Conservation (phyloP, 2,113 vertebrate genomes). For the Burhinus oedicnemus region DNA sequence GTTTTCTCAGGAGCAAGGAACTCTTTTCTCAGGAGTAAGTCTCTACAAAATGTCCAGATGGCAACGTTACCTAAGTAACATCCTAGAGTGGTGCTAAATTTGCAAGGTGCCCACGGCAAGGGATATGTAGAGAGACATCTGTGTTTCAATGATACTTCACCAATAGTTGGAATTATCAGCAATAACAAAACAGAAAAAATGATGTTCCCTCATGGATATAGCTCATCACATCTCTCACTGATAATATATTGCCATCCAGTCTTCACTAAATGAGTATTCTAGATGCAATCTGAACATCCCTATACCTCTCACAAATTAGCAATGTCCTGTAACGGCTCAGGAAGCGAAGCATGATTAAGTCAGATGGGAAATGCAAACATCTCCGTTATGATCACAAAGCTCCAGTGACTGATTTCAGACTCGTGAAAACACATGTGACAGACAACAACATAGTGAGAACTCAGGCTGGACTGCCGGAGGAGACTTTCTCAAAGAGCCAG, state of each 20-base stretch:
- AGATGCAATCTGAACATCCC: not conserved
- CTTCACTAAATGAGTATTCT: not conserved
- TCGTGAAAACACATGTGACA: not conserved
- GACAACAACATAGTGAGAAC: not conserved
- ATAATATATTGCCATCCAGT: not conserved
- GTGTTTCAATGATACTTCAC: not conserved
- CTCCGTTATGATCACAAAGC: not conserved
- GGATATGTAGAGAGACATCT: not conserved
- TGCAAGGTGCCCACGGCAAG: not conserved
- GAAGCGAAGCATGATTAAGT: not conserved
- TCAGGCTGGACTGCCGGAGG: not conserved
- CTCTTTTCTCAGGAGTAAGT: not conserved
- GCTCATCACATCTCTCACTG: not conserved
- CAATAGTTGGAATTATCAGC: not conserved
- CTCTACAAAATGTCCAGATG: not conserved
- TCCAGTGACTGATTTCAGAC: not conserved
- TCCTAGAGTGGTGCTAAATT: not conserved
- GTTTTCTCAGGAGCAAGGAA: not conserved
- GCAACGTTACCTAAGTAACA: not conserved
- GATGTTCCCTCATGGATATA: not conserved
- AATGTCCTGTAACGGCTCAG: not conserved
- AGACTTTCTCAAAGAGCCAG: not conserved
- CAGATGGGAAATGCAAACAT: not conserved
- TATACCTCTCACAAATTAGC: not conserved
- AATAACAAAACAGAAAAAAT: not conserved